Base-by-base conservation (phyloP, 2,888 invertebrate genomes). In the Cetonia aurata region DNA sequence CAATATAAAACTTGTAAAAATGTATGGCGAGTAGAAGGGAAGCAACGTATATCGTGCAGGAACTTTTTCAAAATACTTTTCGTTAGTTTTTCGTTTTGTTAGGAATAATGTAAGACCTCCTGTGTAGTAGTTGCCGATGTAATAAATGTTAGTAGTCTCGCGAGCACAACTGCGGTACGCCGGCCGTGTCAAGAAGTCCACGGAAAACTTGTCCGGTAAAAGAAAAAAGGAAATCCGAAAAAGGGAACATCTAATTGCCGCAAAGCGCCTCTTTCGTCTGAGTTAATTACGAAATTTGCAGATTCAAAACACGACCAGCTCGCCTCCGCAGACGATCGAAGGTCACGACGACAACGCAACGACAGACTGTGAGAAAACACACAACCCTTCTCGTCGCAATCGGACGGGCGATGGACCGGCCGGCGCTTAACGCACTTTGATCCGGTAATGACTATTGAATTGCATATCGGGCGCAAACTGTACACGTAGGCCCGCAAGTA, bases 251-350 rank as follows among this genome's bases (percentile, higher is more conserved):
- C 60, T 62, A 69, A 69, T 69, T 69, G 42, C 69, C 53, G 31
- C 41, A 53, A 62, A 62, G 41, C 42, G 60, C 53, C 42, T 62
- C 52, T 69, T 69, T 44, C 25, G 31, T 50, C 53, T 25, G 42
- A 55, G 44, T 60, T 62, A 69, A 62, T 69, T 62, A 62, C 69
- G 55, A 69, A 69, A 69, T 62, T 60, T 52, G 69, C 59, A 33
- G 52, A 59, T 69, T 60, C 50, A 57, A 60, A 62, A 62, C 48
- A 37, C 46, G 37, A 44, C 15, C 48, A 48, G 33, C 25, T 37
- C 57, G 57, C 57, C 44, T 67, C 46, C 44, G 44, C 44, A 44
- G 17, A 66, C 52, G 53, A 44, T 13, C 60, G 33, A 69, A 69
- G 69, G 60, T 31, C 60, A 50, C 33, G 8, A 17, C 19, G 15